Conservation (phyloP, 2,113 vertebrate genomes). For the Plecturocebus donacophilus region DNA sequence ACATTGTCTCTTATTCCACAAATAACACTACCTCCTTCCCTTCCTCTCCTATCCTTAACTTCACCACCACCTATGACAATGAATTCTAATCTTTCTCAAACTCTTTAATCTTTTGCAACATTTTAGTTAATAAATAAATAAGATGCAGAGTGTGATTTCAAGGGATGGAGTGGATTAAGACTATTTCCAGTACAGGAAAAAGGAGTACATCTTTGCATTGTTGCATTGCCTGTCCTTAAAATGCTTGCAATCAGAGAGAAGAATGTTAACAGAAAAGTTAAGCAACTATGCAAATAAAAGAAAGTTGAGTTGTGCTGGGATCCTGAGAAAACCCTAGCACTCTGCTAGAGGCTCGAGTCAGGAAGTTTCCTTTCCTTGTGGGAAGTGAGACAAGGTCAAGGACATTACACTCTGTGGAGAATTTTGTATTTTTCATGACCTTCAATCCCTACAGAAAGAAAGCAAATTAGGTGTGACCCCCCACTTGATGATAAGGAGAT, state of each 20-base stretch:
- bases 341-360: accelerated
- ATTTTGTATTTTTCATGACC: not conserved
- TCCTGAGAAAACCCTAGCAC: not conserved
- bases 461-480: not conserved
- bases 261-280: not conserved
- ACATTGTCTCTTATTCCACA: not conserved
- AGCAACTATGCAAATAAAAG: not conserved
- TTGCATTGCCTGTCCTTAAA: not conserved
- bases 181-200: not conserved
- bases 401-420: not conserved
- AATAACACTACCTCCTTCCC: not conserved
- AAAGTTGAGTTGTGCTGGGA: not conserved
- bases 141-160: not conserved
- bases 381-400: not conserved
- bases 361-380: not conserved
- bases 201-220: not conserved
- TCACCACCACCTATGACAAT: too few relatives aligned
- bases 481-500: not conserved
- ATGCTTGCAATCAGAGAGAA: not conserved
- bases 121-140: not conserved
- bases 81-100: not conserved
- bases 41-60: not conserved
- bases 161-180: not conserved
- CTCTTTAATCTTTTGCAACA: not conserved
- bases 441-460: not conserved